Evolutionary conservation across 2,113 vertebrate genomes (phyloP).

Genomic region (Anhinga anhinga): DNA sequence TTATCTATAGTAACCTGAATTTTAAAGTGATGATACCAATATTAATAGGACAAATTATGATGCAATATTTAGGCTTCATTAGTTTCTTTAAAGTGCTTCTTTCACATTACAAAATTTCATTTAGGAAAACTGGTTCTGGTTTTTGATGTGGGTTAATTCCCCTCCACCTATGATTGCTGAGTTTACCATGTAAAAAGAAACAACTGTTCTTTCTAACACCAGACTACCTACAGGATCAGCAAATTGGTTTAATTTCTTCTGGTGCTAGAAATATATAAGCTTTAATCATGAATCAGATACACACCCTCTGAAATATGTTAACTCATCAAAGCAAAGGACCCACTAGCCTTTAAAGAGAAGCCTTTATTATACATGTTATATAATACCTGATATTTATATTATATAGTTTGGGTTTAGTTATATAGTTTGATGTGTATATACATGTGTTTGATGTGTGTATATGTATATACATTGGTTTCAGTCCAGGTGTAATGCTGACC

Average conservation of each 20-base stretch:
- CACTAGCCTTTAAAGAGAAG: conserved; percentile 29
- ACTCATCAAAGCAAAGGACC: conserved; percentile 45
- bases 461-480: conserved; percentile 51
- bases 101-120: conserved; percentile 45
- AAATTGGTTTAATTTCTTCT: conserved; percentile 52
- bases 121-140: conserved; percentile 12
- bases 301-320: conserved; percentile 54
- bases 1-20: conserved; percentile 21
- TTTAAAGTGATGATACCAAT: conserved; percentile 16
- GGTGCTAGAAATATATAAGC: conserved; percentile 54
- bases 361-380: conserved; percentile 7
- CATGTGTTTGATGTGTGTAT: conserved; percentile 56
- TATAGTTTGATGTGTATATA: conserved; percentile 39
- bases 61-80: conserved; percentile 42
- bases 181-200: conserved; percentile 53
- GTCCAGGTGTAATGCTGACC: conserved; percentile 39
- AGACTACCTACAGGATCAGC: conserved; percentile 33
- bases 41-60: conserved; percentile 42
- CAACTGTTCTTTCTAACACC: conserved; percentile 26
- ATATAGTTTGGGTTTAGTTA: conserved; percentile 27
- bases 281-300: conserved; percentile 58
- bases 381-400: conserved; percentile 48
- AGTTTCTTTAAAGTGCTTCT: conserved; percentile 43
- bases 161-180: conserved; percentile 31
- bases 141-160: conserved; percentile 57